Percentiles rank a stretch among this genome's conserved stretches.
Evolutionary conservation across 92 coral and sea anemone genomes (phyloP).

Genomic region (Epizoanthus scotinus): DNA sequence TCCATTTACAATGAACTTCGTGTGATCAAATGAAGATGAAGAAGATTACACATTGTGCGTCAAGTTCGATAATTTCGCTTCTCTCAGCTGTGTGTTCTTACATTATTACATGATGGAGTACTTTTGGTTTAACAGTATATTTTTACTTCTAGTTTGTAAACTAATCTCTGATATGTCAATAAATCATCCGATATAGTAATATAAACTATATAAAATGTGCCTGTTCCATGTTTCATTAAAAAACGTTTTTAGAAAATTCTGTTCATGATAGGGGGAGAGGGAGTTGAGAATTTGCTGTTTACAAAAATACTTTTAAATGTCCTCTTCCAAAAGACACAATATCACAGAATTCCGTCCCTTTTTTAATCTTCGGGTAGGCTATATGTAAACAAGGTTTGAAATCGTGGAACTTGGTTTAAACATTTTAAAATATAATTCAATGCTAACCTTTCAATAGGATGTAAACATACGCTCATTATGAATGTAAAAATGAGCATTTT

Average conservation of each 20-base stretch:
- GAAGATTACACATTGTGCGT: background rate
- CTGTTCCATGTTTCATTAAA: background rate
- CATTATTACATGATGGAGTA: background rate
- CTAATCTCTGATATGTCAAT: background rate
- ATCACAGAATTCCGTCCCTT: too few species aligned
- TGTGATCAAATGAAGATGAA: conserved; percentile 2
- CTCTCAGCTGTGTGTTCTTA: conserved; percentile 3
- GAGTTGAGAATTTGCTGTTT: too few species aligned
- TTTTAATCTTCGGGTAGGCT: too few species aligned
- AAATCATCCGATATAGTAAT: conserved; percentile 2
- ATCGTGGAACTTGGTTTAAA: too few species aligned
- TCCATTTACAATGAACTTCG: background rate
- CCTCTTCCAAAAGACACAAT: too few species aligned
- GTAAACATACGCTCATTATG: too few species aligned
- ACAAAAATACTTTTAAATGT: too few species aligned
- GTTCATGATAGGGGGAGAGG: background rate
- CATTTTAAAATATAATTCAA: too few species aligned
- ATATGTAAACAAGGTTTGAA: too few species aligned
- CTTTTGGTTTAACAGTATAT: background rate
- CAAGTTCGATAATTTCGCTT: conserved; percentile 2
- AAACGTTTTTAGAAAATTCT: background rate
- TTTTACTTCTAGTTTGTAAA: background rate
- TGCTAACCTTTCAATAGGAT: too few species aligned
- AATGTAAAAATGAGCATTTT: too few species aligned
- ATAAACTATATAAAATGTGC: background rate